Conservation (phyloP, 2,797 vertebrate genomes). For the Melanotaenia maccullochi region DNA sequence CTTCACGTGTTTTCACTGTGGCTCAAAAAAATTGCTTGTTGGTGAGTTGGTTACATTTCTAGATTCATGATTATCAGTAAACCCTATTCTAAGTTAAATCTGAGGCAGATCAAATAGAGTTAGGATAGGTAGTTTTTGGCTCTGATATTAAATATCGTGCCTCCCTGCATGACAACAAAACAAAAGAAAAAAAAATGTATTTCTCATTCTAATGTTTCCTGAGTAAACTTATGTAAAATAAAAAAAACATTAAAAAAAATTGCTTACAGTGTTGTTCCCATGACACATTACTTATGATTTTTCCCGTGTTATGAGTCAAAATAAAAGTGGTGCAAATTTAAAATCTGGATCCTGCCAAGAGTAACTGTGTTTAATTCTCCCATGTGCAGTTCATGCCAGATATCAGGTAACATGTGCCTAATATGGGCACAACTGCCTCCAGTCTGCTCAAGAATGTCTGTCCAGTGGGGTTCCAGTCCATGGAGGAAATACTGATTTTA, state of each 20-base stretch:
- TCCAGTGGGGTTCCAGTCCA: slow-evolving; percentile 36
- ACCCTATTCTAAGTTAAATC: no score
- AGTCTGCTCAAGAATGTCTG: slow-evolving; percentile 65
- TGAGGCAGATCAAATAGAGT: no score
- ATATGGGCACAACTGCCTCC: slow-evolving; percentile 72
- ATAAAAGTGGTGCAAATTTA: slow-evolving; percentile 5
- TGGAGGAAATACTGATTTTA: slow-evolving; percentile 59
- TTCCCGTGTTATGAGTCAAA: neutral
- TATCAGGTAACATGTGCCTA: slow-evolving; percentile 76
- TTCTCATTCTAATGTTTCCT: no score
- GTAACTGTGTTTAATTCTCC: slow-evolving; percentile 30
- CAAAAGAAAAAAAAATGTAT: no score
- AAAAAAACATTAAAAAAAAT: neutral
- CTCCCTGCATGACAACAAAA: no score
- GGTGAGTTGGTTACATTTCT: no score
- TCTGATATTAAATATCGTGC: no score
- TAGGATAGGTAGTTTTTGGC: no score
- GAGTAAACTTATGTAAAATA: neutral
- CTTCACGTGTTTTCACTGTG: no score
- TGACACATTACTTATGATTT: neutral
- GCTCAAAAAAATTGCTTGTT: no score
- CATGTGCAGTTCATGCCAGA: slow-evolving; percentile 34
- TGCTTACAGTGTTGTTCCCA: neutral
- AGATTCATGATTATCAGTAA: no score
- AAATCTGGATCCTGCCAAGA: slow-evolving; percentile 20